These are phyloP conservation scores for Trissolcus brochymenae DNA, from an alignment of 2,888 invertebrate species.

Conservation along the genomic window DNA sequence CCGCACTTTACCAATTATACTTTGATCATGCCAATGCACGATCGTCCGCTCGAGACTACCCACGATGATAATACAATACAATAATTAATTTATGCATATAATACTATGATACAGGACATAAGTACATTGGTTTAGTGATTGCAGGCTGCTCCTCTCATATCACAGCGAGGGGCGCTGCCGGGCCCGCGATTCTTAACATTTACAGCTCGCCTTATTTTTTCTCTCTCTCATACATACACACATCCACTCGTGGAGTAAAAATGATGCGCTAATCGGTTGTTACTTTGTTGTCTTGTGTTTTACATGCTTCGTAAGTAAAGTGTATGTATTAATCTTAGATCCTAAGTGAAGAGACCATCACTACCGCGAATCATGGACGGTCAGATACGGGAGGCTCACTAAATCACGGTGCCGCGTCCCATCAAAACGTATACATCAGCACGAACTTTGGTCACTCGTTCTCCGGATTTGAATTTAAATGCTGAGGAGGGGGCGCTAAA, in stretches of 20 bases:
- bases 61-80: constrained; percentile 64
- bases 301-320: constrained; percentile 60
- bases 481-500: no score
- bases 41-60: constrained; percentile 46
- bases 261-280: constrained; percentile 53
- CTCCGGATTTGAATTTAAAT: no score
- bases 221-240: constrained; percentile 52
- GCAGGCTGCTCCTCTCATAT: constrained; percentile 77
- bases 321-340: constrained; percentile 53
- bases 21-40: constrained; percentile 37
- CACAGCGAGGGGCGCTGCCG: constrained; percentile 77
- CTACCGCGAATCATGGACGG: constrained; percentile 66
- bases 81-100: constrained; percentile 67
- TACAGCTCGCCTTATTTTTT: constrained; percentile 27
- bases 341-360: constrained; percentile 66
- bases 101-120: constrained; percentile 76
- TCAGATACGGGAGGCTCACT: constrained; percentile 61
- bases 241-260: constrained; percentile 62
- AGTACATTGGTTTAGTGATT: constrained; percentile 77
- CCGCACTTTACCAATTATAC: constrained; percentile 57
- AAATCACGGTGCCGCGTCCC: constrained; percentile 66
- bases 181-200: constrained; percentile 73
- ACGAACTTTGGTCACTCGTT: constrained; percentile 39
- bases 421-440: constrained; percentile 22
- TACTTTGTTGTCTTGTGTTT: constrained; percentile 23